Base-by-base conservation (phyloP, 2,113 vertebrate species). In the Fregata magnificens region DNA sequence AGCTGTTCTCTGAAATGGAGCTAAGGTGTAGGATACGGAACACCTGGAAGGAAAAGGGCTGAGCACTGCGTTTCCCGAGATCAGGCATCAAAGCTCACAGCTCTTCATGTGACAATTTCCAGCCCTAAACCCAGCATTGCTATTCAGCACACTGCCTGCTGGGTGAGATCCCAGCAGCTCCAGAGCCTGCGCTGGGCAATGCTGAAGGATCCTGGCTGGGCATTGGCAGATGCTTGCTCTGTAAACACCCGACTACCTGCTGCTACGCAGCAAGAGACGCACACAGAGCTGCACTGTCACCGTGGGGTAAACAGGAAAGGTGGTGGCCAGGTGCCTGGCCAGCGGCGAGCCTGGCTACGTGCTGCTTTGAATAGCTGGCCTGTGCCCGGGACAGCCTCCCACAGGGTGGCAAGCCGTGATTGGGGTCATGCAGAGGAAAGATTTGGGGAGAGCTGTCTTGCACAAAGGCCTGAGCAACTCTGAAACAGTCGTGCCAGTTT, bases 241-340 rank as follows among this genome's bases (percentile, higher is more conserved):
- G 65, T 84, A 94, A 94, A 95, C 82, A 95, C n/a, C 28, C 13
- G 2, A 5, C 53, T 72, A 81, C 95, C 88, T 86, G 76, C 44
- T 81, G 42, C 47, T 32, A 2, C 1, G 1, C 28, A 63, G 77
- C 38, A 63, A 69, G 62, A 79, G 71, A 62, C 1, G 6, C 76
- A 90, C 81, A 78, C 31, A 93, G 74, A 93, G 79, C 67, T 4
- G 5, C 7, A 32, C 80, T 91, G 91, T 95, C 91, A 67, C 59
- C 8, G 0, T 21, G 59, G 50, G 45, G 78, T 93, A 97, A 97
- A 96, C 91, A 96, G 96, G 94, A 95, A 94, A 97, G 93, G 86
- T 66, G 76, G 91, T 96, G 95, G 91, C 88, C 80, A 88, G 82
- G 36, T 95, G 86, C 88, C 96, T 1, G 2, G 88, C 79, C 83